Conservation (phyloP, 2,113 vertebrate species). For the Eptesicus fuscus region DNA sequence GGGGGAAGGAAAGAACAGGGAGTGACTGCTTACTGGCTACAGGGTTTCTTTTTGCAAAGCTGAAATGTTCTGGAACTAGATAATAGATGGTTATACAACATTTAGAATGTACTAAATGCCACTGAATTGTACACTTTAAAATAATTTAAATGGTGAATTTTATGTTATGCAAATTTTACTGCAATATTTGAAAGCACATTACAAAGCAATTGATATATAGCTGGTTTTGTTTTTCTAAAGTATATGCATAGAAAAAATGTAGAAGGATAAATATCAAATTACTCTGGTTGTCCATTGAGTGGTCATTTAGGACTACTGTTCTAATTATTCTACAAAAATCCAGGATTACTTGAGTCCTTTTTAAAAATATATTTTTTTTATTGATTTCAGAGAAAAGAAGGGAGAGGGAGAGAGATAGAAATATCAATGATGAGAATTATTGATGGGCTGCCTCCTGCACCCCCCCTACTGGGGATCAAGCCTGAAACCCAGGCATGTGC, state of each 20-base stretch:
- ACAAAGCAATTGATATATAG: neutral
- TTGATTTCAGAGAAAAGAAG: no score
- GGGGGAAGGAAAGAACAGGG: neutral
- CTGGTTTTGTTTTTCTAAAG: constrained; percentile 16
- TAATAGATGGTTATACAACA: neutral
- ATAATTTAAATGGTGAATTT: neutral
- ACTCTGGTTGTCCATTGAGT: neutral
- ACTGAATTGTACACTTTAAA: neutral
- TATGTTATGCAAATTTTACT: neutral
- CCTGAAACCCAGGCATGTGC: no score
- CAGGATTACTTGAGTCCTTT: neutral
- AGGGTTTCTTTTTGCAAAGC: neutral
- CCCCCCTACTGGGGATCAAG: no score
- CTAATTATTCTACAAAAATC: neutral
- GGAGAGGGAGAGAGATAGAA: no score
- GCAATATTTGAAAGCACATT: neutral
- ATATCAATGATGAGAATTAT: no score
- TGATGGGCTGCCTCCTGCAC: no score
- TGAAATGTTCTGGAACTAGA: neutral
- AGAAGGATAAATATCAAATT: neutral
- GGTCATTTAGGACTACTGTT: neutral
- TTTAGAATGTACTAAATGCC: neutral
- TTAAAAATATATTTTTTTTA: neutral
- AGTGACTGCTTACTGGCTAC: neutral
- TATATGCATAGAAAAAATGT: neutral